Evolutionary conservation across 2,797 vertebrate genomes (phyloP).

Genomic region (Bradypodion pumilum): DNA sequence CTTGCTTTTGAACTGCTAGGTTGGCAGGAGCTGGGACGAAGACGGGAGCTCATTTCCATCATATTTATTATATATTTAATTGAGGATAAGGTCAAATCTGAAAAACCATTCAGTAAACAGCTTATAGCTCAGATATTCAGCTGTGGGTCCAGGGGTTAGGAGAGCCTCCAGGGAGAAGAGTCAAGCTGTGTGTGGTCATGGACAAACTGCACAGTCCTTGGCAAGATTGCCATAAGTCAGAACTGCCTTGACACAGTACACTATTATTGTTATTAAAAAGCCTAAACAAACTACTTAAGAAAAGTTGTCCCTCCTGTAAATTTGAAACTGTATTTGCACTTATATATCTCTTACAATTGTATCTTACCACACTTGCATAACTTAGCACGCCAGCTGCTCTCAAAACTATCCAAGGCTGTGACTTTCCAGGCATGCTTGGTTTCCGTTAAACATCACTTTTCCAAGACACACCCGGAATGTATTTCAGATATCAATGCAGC

Average conservation of each 20-base stretch:
- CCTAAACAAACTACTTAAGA: neutral
- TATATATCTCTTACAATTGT: neutral
- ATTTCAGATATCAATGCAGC: neutral
- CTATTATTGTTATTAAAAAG: too few relatives aligned
- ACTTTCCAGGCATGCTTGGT: neutral
- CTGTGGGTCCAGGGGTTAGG: too few relatives aligned
- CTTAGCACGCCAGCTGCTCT: neutral
- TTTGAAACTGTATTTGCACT: neutral
- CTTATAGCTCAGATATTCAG: too few relatives aligned
- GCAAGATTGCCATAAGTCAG: too few relatives aligned
- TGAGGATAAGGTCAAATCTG: neutral
- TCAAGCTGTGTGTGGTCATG: too few relatives aligned
- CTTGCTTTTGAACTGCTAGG: too few relatives aligned
- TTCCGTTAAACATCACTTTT: neutral
- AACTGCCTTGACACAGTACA: too few relatives aligned
- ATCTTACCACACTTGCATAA: neutral
- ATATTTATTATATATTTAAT: too few relatives aligned
- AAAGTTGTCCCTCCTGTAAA: neutral
- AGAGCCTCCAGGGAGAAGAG: too few relatives aligned
- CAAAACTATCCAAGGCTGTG: neutral
- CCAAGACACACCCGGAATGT: conserved; percentile 1
- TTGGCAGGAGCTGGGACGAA: too few relatives aligned
- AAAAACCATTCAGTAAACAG: neutral
- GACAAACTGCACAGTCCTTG: too few relatives aligned
- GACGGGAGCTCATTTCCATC: too few relatives aligned